A percentile compares a stretch with the other conserved stretches of the same genome.
Evolutionary conservation across 2,113 vertebrate species (phyloP).

Genomic region (Chascanopsetta lugubris): DNA sequence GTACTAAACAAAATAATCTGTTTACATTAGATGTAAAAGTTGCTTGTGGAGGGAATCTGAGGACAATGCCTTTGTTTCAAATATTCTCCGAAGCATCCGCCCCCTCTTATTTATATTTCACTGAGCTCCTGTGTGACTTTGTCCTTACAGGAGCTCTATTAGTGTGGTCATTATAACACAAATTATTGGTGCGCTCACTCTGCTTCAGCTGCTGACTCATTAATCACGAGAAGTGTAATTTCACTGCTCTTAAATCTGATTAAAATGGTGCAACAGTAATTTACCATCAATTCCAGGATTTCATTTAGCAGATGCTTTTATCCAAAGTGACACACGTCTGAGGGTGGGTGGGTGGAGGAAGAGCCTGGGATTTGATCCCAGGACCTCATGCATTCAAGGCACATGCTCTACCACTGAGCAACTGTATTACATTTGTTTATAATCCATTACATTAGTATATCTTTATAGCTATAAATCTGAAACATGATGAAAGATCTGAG

Average conservation of each 20-base stretch:
- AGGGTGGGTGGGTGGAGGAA: no score
- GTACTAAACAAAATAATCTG: slow-evolving; percentile 45
- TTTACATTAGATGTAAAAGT: slow-evolving; percentile 1
- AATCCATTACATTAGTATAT: no score
- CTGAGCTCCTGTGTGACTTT: slow-evolving; percentile 32
- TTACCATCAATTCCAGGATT: no score
- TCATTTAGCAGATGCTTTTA: no score
- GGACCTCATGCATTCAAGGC: no score
- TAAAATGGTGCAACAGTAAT: slow-evolving; percentile 28
- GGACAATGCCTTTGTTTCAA: slow-evolving; percentile 33
- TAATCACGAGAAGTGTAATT: slow-evolving; percentile 55
- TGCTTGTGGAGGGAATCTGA: slow-evolving; percentile 8
- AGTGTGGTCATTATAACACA: slow-evolving; percentile 46
- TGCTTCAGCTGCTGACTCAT: slow-evolving; percentile 55
- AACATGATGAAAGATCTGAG: no score
- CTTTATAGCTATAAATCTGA: no score
- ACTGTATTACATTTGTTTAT: no score
- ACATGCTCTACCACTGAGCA: no score
- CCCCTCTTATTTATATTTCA: slow-evolving; percentile 54
- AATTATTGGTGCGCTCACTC: slow-evolving; percentile 46
- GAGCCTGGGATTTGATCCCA: no score
- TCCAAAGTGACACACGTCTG: no score
- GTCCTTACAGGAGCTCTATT: slow-evolving; percentile 50
- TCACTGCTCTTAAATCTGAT: slow-evolving; percentile 35
- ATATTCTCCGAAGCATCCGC: slow-evolving; percentile 52